Base-by-base conservation (phyloP, 2,113 vertebrate species). In the Hippocampus barbouri region DNA sequence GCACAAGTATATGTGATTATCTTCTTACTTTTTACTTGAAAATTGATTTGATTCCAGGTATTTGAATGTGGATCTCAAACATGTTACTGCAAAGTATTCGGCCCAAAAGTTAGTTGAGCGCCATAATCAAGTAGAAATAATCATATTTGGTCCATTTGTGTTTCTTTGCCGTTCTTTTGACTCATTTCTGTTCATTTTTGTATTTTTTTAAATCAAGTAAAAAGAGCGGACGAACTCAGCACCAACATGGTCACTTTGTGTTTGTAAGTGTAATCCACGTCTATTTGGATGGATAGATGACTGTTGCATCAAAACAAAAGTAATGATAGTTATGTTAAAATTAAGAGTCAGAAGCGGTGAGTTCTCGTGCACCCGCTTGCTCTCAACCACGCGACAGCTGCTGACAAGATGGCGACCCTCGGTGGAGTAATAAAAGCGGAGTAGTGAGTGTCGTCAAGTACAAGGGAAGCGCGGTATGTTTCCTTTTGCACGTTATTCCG, bases 361-460 rank as follows among this genome's bases (percentile, higher is more conserved):
- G 38, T 40, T 66, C 21, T 7, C 63, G 63, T 23, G 38, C 38
- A 45, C 63, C 40, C 63, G 63, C 63, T 43, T 41, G 14, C 10
- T 23, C 23, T 66, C 45, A 23, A 66, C 65, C 65, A 66, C 65
- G 65, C 65, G 43, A 66, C 65, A 66, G 65, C 21, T 15, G 16
- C 65, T 43, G 65, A 66, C 65, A 66, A 66, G 65, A 66, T 66
- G 65, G 65, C 65, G 65, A 18, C 40, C 65, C 41, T 43, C 45
- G 5, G 12, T 18, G 65, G 43, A 16, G 25, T 16, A 49, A 23
- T 47, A 49, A 49, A 66, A 16, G 41, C 40, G 49, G 15, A 49
- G 40, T 23, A 61, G 8, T 61, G 27, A 61, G 59, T 59, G 56
- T 25, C 12, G 43, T 66, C n/a, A 27, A 49, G 43, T 1, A 66